These are phyloP conservation scores for Odontophorus gujanensis DNA, from an alignment of 2,113 vertebrate species.

Conservation along the genomic window DNA sequence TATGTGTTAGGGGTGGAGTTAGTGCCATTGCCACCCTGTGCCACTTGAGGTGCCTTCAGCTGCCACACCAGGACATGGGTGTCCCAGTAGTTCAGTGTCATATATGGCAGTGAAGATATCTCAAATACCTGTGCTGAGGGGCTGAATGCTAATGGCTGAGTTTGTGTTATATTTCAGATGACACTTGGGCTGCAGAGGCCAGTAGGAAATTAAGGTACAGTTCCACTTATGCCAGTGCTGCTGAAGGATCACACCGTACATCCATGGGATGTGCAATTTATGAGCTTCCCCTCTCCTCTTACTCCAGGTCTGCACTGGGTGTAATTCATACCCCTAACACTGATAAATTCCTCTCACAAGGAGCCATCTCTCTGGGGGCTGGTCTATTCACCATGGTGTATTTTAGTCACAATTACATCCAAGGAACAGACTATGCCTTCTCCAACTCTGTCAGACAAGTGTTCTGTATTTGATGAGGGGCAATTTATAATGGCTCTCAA, in stretches of 20 bases:
- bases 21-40: not conserved
- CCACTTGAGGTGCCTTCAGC: not conserved
- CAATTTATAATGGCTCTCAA: constrained; percentile 5
- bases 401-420: constrained; percentile 32
- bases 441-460: constrained; percentile 37
- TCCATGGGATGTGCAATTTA: not conserved
- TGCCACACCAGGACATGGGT: not conserved
- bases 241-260: not conserved
- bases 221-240: not conserved
- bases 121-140: not conserved
- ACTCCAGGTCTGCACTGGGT: not conserved
- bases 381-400: constrained; percentile 3
- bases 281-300: not conserved
- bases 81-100: not conserved
- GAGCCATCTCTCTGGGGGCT: not conserved
- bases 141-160: not conserved
- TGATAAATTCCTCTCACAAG: constrained; percentile 52
- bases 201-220: not conserved
- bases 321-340: not conserved
- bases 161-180: not conserved
- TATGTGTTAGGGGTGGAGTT: not conserved
- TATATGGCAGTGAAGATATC: not conserved
- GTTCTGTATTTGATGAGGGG: constrained; percentile 39
- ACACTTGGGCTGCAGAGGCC: fast-evolving
- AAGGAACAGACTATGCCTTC: constrained; percentile 26